phyloP scores from a whole-genome alignment of 1,140 invertebrate genomes.

The Drosophila erecta region DNA sequence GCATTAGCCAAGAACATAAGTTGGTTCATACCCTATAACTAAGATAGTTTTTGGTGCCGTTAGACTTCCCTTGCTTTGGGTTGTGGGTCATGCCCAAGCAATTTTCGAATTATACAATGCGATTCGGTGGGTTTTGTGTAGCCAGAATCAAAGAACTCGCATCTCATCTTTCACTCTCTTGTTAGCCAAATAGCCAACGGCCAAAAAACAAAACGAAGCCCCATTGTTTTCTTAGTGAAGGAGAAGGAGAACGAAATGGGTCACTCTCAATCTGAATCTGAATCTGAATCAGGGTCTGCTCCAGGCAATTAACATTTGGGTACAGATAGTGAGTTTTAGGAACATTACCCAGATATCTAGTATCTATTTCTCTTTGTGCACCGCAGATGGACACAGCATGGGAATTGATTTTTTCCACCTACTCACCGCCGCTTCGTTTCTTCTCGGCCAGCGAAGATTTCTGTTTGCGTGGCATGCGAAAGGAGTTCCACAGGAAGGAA shows the following conservation, averaged over 20 bases:
- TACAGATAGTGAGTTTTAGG: background rate
- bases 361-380: conserved; percentile 11
- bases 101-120: conserved; percentile 29
- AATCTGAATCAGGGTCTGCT: background rate
- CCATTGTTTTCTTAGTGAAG: conserved; percentile 39
- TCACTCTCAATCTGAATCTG: conserved; percentile 17
- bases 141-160: conserved; percentile 9
- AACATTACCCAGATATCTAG: background rate
- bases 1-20: conserved; percentile 25
- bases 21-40: conserved; percentile 10
- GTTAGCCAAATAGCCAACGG: conserved; percentile 46
- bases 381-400: background rate
- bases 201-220: conserved; percentile 22
- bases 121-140: conserved; percentile 6
- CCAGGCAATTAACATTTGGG: conserved; percentile 15
- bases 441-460: conserved; percentile 51
- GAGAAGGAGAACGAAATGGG: conserved; percentile 29
- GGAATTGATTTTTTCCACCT: conserved; percentile 47
- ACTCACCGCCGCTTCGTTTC: conserved; percentile 37
- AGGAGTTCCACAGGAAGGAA: conserved; percentile 80
- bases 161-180: conserved; percentile 32
- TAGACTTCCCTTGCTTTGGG: conserved; percentile 19
- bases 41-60: conserved; percentile 27
- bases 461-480: conserved; percentile 78
- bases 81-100: conserved; percentile 46